phyloP scores from a whole-genome alignment of 2,113 vertebrate species.

The Alexandromys fortis region DNA sequence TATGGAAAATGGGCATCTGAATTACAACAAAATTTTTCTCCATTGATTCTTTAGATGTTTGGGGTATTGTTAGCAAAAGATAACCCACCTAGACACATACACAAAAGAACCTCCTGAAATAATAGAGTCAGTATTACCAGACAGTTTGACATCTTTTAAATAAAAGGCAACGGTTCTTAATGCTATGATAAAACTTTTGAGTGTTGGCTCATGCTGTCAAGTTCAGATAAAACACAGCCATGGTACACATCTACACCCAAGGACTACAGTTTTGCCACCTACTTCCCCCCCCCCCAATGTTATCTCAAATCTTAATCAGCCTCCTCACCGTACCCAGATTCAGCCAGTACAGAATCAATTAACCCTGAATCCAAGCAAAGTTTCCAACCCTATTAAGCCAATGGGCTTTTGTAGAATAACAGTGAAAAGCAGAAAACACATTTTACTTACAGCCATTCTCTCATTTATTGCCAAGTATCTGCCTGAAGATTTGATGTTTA shows the following conservation, averaged over 20 bases:
- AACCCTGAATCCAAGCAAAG: neutral
- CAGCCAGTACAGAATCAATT: neutral
- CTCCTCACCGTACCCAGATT: neutral
- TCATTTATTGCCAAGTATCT: conserved; percentile 35
- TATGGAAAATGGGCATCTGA: neutral
- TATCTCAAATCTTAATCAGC: neutral
- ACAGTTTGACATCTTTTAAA: neutral
- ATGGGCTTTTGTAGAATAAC: neutral
- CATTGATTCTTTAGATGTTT: neutral
- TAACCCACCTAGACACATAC: neutral
- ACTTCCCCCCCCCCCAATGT: neutral
- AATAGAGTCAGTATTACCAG: neutral
- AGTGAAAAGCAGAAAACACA: neutral
- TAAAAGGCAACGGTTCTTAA: neutral
- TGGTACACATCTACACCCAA: neutral
- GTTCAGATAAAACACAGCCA: neutral
- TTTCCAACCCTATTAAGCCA: conserved; percentile 50
- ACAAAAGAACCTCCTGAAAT: neutral
- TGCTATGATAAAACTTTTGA: conserved; percentile 1
- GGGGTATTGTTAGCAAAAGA: neutral
- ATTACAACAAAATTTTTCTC: neutral
- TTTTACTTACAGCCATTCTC: neutral
- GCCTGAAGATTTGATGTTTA: conserved; percentile 28
- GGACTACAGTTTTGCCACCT: neutral
- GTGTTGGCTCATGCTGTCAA: neutral